These are phyloP conservation scores for Catocala sponsa DNA, from an alignment of 2,888 invertebrate species.

Conservation along the genomic window DNA sequence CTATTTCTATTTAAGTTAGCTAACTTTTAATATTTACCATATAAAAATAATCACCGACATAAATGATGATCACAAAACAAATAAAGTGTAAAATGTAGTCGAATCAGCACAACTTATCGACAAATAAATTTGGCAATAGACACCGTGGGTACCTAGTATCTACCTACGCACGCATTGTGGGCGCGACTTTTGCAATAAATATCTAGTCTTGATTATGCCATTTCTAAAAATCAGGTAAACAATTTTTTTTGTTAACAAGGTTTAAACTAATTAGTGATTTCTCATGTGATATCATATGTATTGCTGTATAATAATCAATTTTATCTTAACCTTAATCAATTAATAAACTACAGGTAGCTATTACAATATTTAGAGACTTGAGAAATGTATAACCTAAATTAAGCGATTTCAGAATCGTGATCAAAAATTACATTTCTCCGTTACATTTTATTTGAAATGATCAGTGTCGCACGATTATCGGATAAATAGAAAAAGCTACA, in stretches of 20 bases:
- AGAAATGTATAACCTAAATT: constrained; percentile 25
- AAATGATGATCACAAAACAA: too few relatives aligned
- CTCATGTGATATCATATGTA: too few relatives aligned
- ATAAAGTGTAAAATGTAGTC: too few relatives aligned
- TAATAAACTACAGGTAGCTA: background rate
- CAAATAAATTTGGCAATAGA: constrained; percentile 50
- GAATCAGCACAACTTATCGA: constrained; percentile 3
- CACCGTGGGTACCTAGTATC: constrained; percentile 48
- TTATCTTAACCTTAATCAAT: too few relatives aligned
- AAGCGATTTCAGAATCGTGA: constrained; percentile 35
- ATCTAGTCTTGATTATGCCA: constrained; percentile 54
- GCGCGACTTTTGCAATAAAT: constrained; percentile 56
- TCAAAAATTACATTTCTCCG: constrained; percentile 38
- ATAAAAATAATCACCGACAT: too few relatives aligned
- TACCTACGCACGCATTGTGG: constrained; percentile 53
- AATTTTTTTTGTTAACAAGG: too few relatives aligned
- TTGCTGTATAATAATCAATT: too few relatives aligned
- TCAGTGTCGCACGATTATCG: constrained; percentile 46
- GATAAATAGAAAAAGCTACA: constrained; percentile 38
- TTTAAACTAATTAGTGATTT: too few relatives aligned
- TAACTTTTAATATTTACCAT: too few relatives aligned
- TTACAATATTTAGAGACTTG: background rate
- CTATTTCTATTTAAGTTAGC: too few relatives aligned
- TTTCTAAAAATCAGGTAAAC: background rate
- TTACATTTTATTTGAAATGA: constrained; percentile 41